Evolutionary conservation across 2,797 vertebrate species (phyloP), one percentile per base, ranked within the genome.

Genomic region (Schizopygopsis malacanthus): DNA sequence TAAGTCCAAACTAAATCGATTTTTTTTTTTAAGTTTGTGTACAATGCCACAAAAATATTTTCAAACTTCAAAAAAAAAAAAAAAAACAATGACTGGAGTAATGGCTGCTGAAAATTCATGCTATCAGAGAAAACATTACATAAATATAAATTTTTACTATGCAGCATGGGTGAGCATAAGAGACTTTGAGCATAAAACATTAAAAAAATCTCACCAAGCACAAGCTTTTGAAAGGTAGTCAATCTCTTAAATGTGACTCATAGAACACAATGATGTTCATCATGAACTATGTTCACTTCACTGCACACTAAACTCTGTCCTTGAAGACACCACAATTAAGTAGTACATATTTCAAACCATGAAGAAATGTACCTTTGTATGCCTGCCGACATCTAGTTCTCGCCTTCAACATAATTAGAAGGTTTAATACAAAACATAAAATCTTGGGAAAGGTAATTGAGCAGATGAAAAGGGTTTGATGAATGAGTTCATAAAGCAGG

Each of bases 351-450:
- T 82, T 82, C 39, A 82, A 82, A 72, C 39, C 69, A 45, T 28
- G 39, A 82, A 82, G n/a, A 75, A 83, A 73, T 47, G 37, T 18
- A 63, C 54, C 70, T 63, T 20, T 73, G 41, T 63, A 83, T 73
- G 69, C 54, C 52, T 15, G 25, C 6, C n/a, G 25, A 82, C 39
- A 47, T 70, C 69, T 45, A 82, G n/a, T 20, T 59, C n/a, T 47
- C 18, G 28, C 54, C 69, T 83, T 82, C 10, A 61, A 33, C 52
- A 33, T 63, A 75, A 83, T 83, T 83, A 83, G 33, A 75, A 83
- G 71, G 56, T 76, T 83, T 75, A 83, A 75, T 76, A 65, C 41
- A 52, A 83, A 83, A 59, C 70, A 83, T 50, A 37, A 75, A 73
- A n/a, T 65, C 71, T 65, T 39, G 20, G 43, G 28, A 65, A 56